Evolutionary conservation across 2,888 invertebrate genomes (phyloP).

Genomic region (Drosophila anomalipes): DNA sequence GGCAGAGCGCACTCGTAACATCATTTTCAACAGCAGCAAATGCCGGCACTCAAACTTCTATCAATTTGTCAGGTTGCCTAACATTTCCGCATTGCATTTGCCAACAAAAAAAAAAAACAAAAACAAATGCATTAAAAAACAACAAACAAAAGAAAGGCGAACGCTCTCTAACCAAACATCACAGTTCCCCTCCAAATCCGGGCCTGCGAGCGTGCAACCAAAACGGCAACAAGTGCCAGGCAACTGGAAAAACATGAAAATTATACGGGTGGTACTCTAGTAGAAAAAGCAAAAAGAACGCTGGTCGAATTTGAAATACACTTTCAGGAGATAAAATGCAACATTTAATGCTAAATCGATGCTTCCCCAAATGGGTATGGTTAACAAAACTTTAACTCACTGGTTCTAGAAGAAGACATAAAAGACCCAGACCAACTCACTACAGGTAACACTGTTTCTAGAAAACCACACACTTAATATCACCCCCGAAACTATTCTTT

Average conservation of each 20-base stretch:
- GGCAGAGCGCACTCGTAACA: conserved; percentile 14
- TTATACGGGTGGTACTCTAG: conserved; percentile 6
- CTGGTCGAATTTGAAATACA: neutral
- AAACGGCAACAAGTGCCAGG: conserved; percentile 52
- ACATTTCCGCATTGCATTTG: conserved; percentile 68
- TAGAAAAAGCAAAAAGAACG: neutral
- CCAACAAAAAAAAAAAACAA: conserved; percentile 25
- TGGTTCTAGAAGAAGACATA: neutral
- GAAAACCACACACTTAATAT: neutral
- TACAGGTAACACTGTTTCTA: neutral
- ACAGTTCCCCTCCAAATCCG: conserved; percentile 20
- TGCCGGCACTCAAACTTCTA: conserved; percentile 55
- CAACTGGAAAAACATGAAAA: conserved; percentile 62
- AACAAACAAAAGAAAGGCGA: conserved; percentile 21
- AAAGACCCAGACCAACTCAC: neutral
- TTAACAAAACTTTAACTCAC: neutral
- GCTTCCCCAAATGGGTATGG: neutral
- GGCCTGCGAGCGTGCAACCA: conserved; percentile 47
- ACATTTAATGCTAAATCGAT: neutral
- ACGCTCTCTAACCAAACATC: conserved; percentile 10
- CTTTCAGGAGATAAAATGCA: neutral
- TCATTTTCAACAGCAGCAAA: conserved; percentile 35
- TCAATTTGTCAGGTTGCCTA: conserved; percentile 46
- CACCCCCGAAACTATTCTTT: neutral
- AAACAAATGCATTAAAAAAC: conserved; percentile 15